phyloP scores from a whole-genome alignment of 2,797 vertebrate species.

The Mormyrus hasselquistii region DNA sequence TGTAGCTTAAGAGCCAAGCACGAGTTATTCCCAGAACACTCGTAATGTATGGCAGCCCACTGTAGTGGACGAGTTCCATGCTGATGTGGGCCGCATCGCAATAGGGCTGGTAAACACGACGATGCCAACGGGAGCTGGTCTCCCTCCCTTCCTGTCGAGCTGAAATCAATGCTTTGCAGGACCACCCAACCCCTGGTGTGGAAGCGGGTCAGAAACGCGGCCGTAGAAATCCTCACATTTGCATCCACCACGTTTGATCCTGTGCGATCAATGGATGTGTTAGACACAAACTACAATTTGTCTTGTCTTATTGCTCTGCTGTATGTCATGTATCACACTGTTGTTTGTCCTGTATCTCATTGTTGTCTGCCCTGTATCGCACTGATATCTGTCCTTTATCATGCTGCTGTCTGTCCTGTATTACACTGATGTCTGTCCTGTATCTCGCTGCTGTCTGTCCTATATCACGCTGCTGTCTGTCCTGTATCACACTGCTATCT shows the following conservation, averaged over 20 bases:
- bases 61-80: slow-evolving; percentile 51
- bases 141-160: slow-evolving; percentile 26
- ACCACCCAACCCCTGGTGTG: neutral
- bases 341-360: too few relatives aligned
- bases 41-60: slow-evolving; percentile 40
- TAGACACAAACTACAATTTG: neutral
- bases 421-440: neutral
- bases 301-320: neutral
- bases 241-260: neutral
- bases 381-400: neutral
- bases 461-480: neutral
- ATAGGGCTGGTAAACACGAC: slow-evolving; percentile 35
- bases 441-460: neutral
- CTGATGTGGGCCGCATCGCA: slow-evolving; percentile 41
- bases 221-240: neutral
- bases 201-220: neutral
- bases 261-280: neutral
- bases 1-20: slow-evolving; percentile 62
- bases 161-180: slow-evolving; percentile 3
- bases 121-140: slow-evolving; percentile 31
- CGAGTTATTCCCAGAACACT: slow-evolving; percentile 55
- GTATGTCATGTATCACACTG: neutral
- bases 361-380: neutral
- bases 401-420: neutral
- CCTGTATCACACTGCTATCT: neutral